Percentiles rank a stretch among this genome's conserved stretches.
These are phyloP conservation scores for Lagorchestes hirsutus DNA, from an alignment of 2,797 vertebrate genomes.

Conservation along the genomic window DNA sequence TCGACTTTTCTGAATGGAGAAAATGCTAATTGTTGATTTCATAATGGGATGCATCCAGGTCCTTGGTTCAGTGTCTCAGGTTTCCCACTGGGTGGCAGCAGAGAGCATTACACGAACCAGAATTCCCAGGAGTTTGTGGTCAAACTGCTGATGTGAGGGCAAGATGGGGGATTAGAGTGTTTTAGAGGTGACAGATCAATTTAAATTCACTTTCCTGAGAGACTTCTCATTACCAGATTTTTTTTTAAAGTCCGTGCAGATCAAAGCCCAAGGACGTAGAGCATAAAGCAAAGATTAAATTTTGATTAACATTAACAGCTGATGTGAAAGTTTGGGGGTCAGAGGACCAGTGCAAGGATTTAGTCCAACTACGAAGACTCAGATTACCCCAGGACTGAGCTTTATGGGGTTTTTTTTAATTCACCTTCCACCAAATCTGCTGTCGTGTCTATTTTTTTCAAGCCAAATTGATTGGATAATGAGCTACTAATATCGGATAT, in stretches of 20 bases:
- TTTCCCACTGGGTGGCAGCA: constrained; percentile 72
- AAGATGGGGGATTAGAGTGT: background rate
- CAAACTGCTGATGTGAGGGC: background rate
- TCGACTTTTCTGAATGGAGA: background rate
- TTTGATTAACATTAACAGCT: background rate
- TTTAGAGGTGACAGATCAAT: background rate
- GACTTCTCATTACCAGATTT: background rate
- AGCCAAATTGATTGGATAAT: background rate
- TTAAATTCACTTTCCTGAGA: background rate
- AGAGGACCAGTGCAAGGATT: background rate
- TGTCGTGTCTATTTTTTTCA: background rate
- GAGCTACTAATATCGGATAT: background rate
- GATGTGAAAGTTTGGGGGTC: background rate
- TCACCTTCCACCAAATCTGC: background rate
- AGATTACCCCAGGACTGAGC: background rate
- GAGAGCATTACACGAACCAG: background rate
- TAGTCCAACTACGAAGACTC: background rate
- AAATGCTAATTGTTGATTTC: background rate
- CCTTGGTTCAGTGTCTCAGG: background rate
- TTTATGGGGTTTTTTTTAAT: background rate
- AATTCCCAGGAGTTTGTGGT: too few relatives aligned
- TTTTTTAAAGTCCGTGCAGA: background rate
- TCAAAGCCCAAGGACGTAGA: background rate
- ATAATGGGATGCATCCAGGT: constrained; percentile 3
- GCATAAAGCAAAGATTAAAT: background rate